phyloP scores from a whole-genome alignment of 2,113 vertebrate species.

The Lasiurus cinereus region DNA sequence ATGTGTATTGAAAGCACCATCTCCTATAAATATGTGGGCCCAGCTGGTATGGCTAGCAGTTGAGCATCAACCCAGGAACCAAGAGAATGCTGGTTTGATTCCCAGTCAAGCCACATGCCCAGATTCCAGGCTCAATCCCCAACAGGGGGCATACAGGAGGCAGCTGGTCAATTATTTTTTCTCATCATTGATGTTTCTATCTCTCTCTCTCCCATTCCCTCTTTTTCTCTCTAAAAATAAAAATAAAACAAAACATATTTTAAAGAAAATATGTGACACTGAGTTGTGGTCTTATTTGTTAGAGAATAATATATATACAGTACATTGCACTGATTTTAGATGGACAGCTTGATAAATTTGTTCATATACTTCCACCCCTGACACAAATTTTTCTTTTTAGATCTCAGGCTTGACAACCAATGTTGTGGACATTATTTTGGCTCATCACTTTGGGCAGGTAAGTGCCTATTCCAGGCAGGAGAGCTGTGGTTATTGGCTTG shows the following conservation, averaged over 20 bases:
- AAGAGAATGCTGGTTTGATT: too few relatives aligned
- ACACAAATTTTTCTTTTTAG: conserved; percentile 85
- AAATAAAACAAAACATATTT: too few relatives aligned
- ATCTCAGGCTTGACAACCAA: conserved; percentile 96
- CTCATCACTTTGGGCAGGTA: conserved; percentile 96
- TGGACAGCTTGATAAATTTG: conserved; percentile 25
- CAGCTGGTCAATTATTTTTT: too few relatives aligned
- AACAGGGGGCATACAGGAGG: too few relatives aligned
- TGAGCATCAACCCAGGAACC: too few relatives aligned
- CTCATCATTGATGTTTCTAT: too few relatives aligned
- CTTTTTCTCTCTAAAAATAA: too few relatives aligned
- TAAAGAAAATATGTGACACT: not conserved
- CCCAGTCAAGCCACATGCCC: too few relatives aligned
- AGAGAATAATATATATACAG: not conserved
- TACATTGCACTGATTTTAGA: not conserved
- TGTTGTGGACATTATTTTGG: conserved; percentile 95
- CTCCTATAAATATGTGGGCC: not conserved
- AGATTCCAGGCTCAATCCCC: too few relatives aligned
- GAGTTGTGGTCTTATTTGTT: conserved; percentile 28
- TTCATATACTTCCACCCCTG: conserved; percentile 49
- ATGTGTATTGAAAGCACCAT: not conserved
- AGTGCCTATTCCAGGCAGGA: conserved; percentile 81
- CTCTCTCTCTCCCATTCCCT: too few relatives aligned
- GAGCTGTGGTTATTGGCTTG: not conserved
- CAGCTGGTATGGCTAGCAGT: too few relatives aligned